These are phyloP conservation scores for Rhadinocentrus ornatus DNA, from an alignment of 2,797 vertebrate species.

Conservation along the genomic window DNA sequence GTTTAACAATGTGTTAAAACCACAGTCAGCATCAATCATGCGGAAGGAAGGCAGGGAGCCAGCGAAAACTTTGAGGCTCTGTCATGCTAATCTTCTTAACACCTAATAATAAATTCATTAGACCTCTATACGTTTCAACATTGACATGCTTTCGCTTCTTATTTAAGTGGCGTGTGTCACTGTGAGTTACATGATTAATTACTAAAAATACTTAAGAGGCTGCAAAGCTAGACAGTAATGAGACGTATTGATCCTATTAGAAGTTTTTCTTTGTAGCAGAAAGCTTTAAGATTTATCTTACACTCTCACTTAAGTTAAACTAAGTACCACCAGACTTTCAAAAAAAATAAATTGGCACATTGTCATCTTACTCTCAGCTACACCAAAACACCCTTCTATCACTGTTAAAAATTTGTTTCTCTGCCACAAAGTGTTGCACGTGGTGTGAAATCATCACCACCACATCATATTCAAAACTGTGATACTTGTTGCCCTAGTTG, in stretches of 20 bases:
- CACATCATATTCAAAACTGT: background rate
- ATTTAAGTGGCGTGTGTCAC: conserved; percentile 28
- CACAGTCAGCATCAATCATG: conserved; percentile 71
- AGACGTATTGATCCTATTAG: background rate
- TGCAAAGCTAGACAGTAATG: background rate
- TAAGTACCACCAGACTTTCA: too few species aligned
- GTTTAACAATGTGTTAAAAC: conserved; percentile 74
- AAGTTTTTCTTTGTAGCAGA: background rate
- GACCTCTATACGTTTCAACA: conserved; percentile 15
- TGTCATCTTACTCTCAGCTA: background rate
- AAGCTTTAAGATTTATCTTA: too few species aligned
- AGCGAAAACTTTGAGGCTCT: conserved; percentile 49
- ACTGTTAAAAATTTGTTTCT: background rate
- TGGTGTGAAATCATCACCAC: background rate
- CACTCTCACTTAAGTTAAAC: too few species aligned
- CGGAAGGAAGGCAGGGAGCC: conserved; percentile 39
- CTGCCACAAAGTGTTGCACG: background rate
- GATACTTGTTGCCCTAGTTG: background rate
- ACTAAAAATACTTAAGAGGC: conserved; percentile 14
- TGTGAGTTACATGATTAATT: conserved; percentile 34
- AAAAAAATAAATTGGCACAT: background rate
- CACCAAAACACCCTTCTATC: background rate
- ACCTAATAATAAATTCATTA: conserved; percentile 68
- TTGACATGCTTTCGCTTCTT: conserved; percentile 9
- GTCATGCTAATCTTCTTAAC: conserved; percentile 55